A percentile compares a stretch with the other conserved stretches of the same genome.
phyloP scores from a whole-genome alignment of 1,140 invertebrate species.

The Solenopsis invicta region DNA sequence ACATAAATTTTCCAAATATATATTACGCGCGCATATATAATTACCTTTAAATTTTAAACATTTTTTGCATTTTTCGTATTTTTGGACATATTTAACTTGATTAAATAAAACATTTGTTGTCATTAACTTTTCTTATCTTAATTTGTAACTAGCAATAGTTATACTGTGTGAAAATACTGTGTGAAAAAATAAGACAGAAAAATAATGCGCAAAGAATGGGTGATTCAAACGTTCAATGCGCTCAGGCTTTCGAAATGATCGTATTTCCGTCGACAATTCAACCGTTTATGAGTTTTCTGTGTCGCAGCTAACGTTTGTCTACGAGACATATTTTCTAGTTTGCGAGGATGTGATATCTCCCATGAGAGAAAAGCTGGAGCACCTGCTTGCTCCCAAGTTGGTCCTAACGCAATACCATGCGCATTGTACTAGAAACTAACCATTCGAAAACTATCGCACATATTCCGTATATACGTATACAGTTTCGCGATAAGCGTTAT shows the following conservation, averaged over 20 bases:
- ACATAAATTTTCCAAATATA: neutral
- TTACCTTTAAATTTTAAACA: neutral
- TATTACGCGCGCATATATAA: neutral
- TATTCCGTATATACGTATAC: neutral
- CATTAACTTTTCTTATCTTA: neutral
- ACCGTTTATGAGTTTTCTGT: conserved; percentile 70
- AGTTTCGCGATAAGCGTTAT: conserved; percentile 42
- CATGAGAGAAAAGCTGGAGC: conserved; percentile 63
- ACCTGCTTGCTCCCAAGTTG: conserved; percentile 76
- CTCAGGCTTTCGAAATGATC: conserved; percentile 45
- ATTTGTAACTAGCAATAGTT: neutral
- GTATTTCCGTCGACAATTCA: conserved; percentile 57
- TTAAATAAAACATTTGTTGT: neutral
- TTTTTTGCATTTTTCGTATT: neutral
- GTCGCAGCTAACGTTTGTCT: conserved; percentile 66
- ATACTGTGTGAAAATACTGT: neutral
- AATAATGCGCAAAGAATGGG: conserved; percentile 20
- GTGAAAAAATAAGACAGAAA: neutral
- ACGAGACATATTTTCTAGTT: conserved; percentile 70
- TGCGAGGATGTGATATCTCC: conserved; percentile 71
- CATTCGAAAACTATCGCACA: conserved; percentile 54
- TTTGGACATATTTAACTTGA: neutral
- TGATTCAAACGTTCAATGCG: neutral
- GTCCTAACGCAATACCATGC: conserved; percentile 68
- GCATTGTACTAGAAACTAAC: conserved; percentile 61